phyloP scores from a whole-genome alignment of 1,140 invertebrate species.

The Drosophila ananassae region DNA sequence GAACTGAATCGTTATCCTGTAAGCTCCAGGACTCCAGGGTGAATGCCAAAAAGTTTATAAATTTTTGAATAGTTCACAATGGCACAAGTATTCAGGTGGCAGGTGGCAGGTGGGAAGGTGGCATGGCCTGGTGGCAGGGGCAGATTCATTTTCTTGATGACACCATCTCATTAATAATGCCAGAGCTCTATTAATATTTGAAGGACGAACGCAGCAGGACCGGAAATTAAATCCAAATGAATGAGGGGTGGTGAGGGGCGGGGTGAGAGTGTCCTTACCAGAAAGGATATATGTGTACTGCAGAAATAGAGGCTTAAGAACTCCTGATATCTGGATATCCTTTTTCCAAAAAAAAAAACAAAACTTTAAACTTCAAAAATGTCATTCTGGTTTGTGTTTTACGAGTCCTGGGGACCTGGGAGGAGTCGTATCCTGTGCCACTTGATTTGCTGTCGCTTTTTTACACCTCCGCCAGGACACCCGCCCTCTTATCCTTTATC shows the following conservation, averaged over 20 bases:
- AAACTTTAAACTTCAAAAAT: background rate
- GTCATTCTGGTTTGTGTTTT: too few species aligned
- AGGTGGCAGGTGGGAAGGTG: too few species aligned
- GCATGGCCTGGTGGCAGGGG: conserved; percentile 10
- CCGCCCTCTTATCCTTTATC: background rate
- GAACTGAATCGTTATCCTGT: background rate
- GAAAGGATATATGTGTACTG: background rate
- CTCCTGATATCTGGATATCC: too few species aligned
- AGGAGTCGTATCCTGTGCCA: background rate
- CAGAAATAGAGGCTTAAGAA: too few species aligned
- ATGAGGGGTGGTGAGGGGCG: background rate
- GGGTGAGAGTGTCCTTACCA: background rate
- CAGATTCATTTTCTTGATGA: conserved; percentile 79
- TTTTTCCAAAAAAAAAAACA: background rate
- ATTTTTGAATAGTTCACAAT: conserved; percentile 68
- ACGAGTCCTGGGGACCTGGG: background rate
- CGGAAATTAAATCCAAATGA: conserved; percentile 75
- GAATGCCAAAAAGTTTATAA: conserved; percentile 58
- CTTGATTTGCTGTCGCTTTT: conserved; percentile 13
- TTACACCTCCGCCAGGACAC: conserved; percentile 4
- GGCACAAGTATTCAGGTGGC: conserved; percentile 40
- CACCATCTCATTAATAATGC: conserved; percentile 78
- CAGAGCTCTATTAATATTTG: conserved; percentile 75
- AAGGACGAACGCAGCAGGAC: conserved; percentile 55
- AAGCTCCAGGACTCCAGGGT: conserved; percentile 19